Conservation (phyloP, 1,140 invertebrate species). For the Ridgeia piscesae region DNA sequence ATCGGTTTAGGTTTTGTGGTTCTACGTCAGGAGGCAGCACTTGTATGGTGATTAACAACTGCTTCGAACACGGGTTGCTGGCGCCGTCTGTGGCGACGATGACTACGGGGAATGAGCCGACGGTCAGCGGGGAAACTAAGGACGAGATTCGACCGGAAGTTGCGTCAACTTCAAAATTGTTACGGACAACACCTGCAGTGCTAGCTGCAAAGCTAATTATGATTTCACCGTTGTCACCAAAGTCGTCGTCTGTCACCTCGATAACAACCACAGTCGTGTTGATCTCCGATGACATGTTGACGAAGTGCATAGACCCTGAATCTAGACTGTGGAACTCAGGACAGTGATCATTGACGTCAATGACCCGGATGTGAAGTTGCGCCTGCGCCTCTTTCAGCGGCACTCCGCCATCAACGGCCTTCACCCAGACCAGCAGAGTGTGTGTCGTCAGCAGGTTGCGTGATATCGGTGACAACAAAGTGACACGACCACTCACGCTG, state of each 20-base stretch:
- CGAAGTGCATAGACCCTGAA: background rate
- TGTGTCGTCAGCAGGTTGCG: no score
- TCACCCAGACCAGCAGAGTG: background rate
- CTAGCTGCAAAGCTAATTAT: background rate
- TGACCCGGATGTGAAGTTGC: background rate
- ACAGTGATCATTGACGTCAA: background rate
- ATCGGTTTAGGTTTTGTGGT: background rate
- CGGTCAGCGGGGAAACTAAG: background rate
- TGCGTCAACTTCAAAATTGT: background rate
- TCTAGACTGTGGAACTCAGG: background rate
- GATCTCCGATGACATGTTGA: background rate
- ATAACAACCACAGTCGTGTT: background rate
- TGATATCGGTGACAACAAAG: no score
- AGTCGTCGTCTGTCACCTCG: background rate
- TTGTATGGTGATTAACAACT: background rate
- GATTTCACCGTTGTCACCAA: background rate
- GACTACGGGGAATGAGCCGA: background rate
- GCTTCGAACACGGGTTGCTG: background rate
- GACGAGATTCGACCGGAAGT: no score
- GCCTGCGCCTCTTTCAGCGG: background rate
- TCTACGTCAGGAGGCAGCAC: background rate
- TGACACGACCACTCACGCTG: no score
- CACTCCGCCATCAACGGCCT: background rate
- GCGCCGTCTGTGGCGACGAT: background rate
- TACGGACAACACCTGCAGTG: background rate